These are phyloP conservation scores for Drosophila varians DNA, from an alignment of 1,140 invertebrate genomes.

Conservation along the genomic window DNA sequence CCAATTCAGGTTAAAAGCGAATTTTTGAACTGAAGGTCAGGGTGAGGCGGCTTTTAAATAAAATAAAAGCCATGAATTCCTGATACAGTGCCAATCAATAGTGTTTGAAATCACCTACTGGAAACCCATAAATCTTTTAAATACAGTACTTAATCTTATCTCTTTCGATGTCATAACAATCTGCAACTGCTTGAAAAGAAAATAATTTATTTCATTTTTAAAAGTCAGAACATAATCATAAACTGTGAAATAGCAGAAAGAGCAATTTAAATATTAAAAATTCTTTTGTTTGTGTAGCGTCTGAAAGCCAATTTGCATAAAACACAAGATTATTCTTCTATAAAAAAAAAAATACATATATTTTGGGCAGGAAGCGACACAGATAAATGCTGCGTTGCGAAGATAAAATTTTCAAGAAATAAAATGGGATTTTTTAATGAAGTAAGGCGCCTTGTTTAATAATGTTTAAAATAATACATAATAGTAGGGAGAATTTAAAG, in stretches of 20 bases:
- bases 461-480: neutral
- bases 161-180: slow-evolving; percentile 8
- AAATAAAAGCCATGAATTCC: neutral
- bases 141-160: slow-evolving; percentile 15
- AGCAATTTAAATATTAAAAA: slow-evolving; percentile 46
- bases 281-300: slow-evolving; percentile 45
- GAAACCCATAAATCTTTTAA: neutral
- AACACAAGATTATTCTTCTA: slow-evolving; percentile 24
- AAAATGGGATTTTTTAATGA: neutral
- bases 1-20: slow-evolving; percentile 29
- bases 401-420: slow-evolving; percentile 1
- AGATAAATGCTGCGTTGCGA: slow-evolving; percentile 6
- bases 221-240: slow-evolving; percentile 32
- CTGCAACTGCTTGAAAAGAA: slow-evolving; percentile 2
- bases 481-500: neutral
- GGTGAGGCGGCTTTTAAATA: slow-evolving; percentile 29
- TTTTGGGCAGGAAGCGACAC: slow-evolving; percentile 34
- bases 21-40: slow-evolving; percentile 47
- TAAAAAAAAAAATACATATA: slow-evolving; percentile 12
- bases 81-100: neutral
- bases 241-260: slow-evolving; percentile 24
- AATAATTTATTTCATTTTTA: slow-evolving; percentile 30
- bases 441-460: no score
- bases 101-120: neutral
- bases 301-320: slow-evolving; percentile 32